Evolutionary conservation across 2,797 vertebrate genomes (phyloP), one percentile per base, ranked within the genome.

Genomic region (Hemibagrus guttatus): DNA sequence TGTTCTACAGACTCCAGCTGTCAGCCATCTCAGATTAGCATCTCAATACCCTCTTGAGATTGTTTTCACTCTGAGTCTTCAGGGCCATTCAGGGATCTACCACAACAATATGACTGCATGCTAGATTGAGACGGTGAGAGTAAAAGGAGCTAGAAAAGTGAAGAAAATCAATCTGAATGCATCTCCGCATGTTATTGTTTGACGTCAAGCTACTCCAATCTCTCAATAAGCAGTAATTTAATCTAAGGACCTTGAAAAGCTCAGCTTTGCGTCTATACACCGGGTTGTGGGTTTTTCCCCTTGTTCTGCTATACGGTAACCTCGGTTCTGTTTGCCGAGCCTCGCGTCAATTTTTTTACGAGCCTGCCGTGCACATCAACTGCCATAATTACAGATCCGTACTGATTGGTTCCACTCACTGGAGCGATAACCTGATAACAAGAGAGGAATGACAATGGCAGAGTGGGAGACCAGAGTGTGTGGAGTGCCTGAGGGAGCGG

Each of bases 11-110:
- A 16, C 71, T 87, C 85, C 35, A 23, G 31, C 88, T 87, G 90
- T 83, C 69, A 19, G n/a, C 84, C 39, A 31, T 63, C 87, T 93
- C 89, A 92, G 87, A 91, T 92, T 86, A 87, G 82, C 88, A 90
- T 91, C 92, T 91, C 66, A 88, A 89, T 39, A 78, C 84, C 88
- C 90, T 89, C 89, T 86, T 56, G 71, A 75, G 19, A 87, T 82
- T 90, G 86, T 85, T 92, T 92, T 89, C 84, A 89, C 90, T 88
- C 84, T 64, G 2, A 59, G 63, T 80, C 49, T 84, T 86, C 81
- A 78, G 84, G 86, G 86, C 79, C 89, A 84, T 56, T 42, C 76
- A 85, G 88, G 76, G 86, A 88, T 89, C 88, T 81, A 59, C 54
- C 35, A 52, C 83, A 68, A 56, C 56, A 86, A 89, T 89, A 85